These are phyloP conservation scores for Harpagus bidentatus DNA, from an alignment of 2,113 vertebrate genomes.

Conservation along the genomic window DNA sequence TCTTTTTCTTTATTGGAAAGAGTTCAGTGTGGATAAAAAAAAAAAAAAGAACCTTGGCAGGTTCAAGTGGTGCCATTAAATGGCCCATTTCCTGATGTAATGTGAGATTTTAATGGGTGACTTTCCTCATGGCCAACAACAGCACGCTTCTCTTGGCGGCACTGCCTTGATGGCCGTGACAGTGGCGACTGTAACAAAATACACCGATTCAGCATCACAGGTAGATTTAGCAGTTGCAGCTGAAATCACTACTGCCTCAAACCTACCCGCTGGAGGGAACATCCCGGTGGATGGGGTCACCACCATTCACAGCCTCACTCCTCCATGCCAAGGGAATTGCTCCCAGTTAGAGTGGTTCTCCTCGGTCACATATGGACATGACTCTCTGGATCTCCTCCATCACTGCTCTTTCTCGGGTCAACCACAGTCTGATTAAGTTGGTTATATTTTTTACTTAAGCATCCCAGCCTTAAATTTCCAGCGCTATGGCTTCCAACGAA, in stretches of 20 bases:
- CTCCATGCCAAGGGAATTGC: background rate
- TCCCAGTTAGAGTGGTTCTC: background rate
- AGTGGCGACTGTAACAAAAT: accelerated
- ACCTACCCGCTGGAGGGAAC: background rate
- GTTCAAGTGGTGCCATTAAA: background rate
- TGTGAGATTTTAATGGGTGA: background rate
- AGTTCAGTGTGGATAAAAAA: background rate
- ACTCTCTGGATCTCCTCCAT: background rate
- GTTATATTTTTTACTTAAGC: background rate
- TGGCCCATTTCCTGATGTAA: background rate
- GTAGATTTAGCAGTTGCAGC: background rate
- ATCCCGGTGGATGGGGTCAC: background rate
- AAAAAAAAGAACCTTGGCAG: background rate
- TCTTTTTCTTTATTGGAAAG: background rate
- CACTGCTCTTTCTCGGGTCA: background rate
- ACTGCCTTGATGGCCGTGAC: accelerated
- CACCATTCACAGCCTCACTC: background rate
- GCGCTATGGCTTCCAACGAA: background rate
- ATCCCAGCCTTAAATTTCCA: background rate
- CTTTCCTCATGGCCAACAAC: accelerated
- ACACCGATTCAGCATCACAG: background rate
- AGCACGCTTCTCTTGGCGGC: accelerated
- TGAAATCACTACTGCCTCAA: background rate
- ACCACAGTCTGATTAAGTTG: background rate
- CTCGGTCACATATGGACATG: accelerated